Evolutionary conservation across 2,113 vertebrate species (phyloP).

Genomic region (Mustelus asterias): DNA sequence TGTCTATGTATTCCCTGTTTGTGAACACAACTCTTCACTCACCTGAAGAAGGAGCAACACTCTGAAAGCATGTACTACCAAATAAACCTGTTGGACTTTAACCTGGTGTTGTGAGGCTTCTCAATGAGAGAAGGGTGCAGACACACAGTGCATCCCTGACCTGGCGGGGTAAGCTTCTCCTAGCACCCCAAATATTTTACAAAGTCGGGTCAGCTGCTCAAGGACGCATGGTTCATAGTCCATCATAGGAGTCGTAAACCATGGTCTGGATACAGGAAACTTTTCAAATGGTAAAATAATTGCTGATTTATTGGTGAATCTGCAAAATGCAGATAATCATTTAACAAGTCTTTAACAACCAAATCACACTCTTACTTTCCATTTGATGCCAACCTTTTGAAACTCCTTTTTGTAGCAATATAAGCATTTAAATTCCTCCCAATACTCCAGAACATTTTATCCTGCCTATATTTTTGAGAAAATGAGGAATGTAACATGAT

Average conservation of each 20-base stretch:
- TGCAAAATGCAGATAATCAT: background rate
- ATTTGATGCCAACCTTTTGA: background rate
- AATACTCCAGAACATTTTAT: background rate
- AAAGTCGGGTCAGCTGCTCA: background rate
- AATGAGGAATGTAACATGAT: background rate
- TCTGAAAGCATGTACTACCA: too few species aligned
- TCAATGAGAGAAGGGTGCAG: too few species aligned
- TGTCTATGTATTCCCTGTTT: too few species aligned
- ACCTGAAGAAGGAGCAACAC: too few species aligned
- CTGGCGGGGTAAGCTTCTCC: background rate
- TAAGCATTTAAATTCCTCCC: background rate
- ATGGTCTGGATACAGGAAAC: too few species aligned
- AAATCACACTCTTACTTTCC: background rate
- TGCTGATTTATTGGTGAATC: background rate
- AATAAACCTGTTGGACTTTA: too few species aligned
- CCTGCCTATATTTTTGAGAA: background rate
- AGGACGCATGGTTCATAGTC: background rate
- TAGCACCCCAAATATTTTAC: background rate
- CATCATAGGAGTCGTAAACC: background rate
- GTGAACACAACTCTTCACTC: too few species aligned
- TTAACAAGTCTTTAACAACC: background rate
- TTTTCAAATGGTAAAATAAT: background rate
- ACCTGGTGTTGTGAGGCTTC: too few species aligned
- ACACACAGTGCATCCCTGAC: background rate
- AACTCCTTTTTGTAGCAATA: background rate